Conservation (phyloP, 1,140 invertebrate genomes). For the Brachionus asplanchnoidis region DNA sequence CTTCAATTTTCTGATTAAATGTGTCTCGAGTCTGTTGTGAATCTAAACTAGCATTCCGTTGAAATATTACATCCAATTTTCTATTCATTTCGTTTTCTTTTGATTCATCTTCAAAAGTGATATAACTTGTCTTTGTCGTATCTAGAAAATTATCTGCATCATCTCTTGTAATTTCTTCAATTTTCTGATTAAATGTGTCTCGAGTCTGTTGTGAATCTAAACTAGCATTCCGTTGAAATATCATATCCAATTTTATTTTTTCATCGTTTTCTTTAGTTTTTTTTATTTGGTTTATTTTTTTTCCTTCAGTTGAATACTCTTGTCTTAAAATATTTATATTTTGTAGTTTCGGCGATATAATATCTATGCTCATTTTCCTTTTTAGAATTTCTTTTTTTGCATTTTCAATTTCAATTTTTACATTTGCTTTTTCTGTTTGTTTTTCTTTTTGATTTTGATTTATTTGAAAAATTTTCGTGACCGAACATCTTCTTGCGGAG, state of each 20-base stretch:
- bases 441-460: not conserved
- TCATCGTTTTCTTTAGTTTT: not conserved
- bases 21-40: no score
- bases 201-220: no score
- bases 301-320: not conserved
- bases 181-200: no score
- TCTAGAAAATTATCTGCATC: not conserved
- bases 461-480: not conserved
- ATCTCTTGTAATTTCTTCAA: no score
- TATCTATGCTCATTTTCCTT: slow-evolving; percentile 13
- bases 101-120: not conserved
- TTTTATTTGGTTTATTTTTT: not conserved
- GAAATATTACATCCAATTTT: not conserved
- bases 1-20: no score
- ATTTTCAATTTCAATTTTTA: not conserved
- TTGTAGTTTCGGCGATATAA: not conserved
- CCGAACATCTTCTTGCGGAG: not conserved
- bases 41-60: no score
- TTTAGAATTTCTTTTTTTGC: slow-evolving; percentile 8
- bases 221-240: no score
- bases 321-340: not conserved
- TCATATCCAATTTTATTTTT: no score
- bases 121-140: not conserved
- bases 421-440: not conserved
- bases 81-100: not conserved